A percentile compares a stretch with the other conserved stretches of the same genome.
Conservation (phyloP, 2,888 invertebrate genomes). For the Lithophane ornitopus region DNA sequence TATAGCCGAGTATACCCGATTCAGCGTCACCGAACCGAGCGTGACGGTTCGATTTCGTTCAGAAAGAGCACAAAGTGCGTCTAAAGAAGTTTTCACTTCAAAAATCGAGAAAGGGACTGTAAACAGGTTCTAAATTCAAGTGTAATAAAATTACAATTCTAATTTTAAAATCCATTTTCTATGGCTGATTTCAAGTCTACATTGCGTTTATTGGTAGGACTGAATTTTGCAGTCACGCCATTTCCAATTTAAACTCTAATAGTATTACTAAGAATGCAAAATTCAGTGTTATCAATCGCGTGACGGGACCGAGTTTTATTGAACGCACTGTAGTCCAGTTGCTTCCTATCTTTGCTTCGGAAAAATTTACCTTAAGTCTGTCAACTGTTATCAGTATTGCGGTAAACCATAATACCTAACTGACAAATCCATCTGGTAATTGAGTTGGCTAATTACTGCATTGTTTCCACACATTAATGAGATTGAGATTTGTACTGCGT, state of each 20-base stretch:
- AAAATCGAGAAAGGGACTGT: not conserved
- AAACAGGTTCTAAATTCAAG: not conserved
- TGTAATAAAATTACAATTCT: not conserved
- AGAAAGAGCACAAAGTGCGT: not conserved
- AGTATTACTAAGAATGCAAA: too few species aligned
- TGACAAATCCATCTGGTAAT: slow-evolving; percentile 11
- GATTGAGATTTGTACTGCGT: slow-evolving; percentile 29
- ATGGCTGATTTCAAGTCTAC: not conserved
- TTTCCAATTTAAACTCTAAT: too few species aligned
- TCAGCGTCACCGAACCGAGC: not conserved
- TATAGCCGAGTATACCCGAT: not conserved
- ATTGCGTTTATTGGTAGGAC: too few species aligned
- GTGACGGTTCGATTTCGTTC: not conserved
- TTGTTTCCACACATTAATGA: slow-evolving; percentile 51
- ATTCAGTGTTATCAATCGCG: too few species aligned
- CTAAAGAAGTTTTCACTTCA: not conserved
- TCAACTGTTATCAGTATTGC: not conserved
- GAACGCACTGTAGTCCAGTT: too few species aligned
- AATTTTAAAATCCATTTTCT: not conserved
- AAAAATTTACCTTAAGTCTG: too few species aligned
- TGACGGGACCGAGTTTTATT: too few species aligned
- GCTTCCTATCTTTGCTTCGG: not conserved
- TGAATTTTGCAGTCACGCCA: too few species aligned
- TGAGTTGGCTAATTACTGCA: slow-evolving; percentile 21
- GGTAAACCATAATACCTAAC: slow-evolving; percentile 3